Conservation (phyloP, 1,140 invertebrate genomes). For the Adelges cooleyi region DNA sequence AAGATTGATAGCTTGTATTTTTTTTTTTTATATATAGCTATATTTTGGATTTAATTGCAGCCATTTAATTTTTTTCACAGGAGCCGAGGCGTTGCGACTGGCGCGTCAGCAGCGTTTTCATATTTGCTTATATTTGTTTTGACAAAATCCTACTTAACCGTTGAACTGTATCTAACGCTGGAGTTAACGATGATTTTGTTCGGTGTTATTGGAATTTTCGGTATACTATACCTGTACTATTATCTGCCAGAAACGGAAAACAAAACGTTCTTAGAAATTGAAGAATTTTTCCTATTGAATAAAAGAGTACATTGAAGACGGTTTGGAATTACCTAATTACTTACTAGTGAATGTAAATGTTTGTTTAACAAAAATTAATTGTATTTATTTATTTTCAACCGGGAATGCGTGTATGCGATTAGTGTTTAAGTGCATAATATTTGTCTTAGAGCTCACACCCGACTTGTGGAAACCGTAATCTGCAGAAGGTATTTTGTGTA, state of each 20-base stretch:
- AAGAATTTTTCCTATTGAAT: slow-evolving; percentile 30
- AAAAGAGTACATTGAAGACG: not conserved
- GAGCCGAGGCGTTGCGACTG: slow-evolving; percentile 32
- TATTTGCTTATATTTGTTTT: slow-evolving; percentile 32
- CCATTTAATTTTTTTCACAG: slow-evolving; percentile 27
- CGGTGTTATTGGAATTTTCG: slow-evolving; percentile 25
- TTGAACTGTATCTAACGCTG: slow-evolving; percentile 22
- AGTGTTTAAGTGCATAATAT: no score
- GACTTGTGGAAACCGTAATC: no score
- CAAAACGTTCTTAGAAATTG: slow-evolving; percentile 33
- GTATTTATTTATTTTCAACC: no score
- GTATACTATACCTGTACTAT: slow-evolving; percentile 32
- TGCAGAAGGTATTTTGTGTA: no score
- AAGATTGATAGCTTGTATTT: no score
- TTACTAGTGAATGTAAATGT: no score
- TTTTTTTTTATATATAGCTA: no score
- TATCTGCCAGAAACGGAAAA: slow-evolving; percentile 34
- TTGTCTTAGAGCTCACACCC: no score
- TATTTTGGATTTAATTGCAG: no score
- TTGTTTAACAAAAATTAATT: no score
- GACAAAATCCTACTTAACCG: slow-evolving; percentile 32
- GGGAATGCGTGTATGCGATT: no score
- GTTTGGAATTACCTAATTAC: no score
- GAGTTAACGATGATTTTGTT: slow-evolving; percentile 33
- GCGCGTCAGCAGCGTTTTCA: slow-evolving; percentile 26